These are phyloP conservation scores for Sitophilus oryzae DNA, from an alignment of 1,140 invertebrate species.

Conservation along the genomic window DNA sequence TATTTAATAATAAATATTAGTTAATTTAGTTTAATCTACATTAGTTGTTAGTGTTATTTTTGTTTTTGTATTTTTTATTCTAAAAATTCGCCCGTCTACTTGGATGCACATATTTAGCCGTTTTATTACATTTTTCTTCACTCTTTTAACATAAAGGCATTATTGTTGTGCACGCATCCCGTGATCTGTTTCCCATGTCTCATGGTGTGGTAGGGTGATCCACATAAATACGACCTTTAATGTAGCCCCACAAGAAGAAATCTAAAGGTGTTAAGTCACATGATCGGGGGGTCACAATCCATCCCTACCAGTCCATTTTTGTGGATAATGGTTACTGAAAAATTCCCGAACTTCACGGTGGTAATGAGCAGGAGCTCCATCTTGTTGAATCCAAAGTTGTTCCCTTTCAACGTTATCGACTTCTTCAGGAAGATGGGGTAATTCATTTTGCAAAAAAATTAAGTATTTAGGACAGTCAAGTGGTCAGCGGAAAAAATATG, in stretches of 20 bases:
- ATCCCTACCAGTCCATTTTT: conserved; percentile 2
- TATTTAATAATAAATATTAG: too few relatives aligned
- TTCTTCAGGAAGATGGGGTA: conserved; percentile 38
- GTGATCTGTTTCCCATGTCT: background rate
- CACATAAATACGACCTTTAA: background rate
- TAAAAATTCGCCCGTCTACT: conserved; percentile 6
- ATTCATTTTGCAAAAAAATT: conserved; percentile 34
- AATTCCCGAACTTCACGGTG: conserved; percentile 4
- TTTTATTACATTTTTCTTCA: background rate
- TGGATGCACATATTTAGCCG: conserved; percentile 8
- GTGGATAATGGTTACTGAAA: conserved; percentile 2
- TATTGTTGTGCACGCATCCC: too few relatives aligned
- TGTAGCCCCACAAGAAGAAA: background rate
- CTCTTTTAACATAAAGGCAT: background rate
- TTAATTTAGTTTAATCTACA: too few relatives aligned
- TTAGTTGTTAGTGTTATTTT: too few relatives aligned
- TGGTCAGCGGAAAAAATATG: conserved; percentile 30
- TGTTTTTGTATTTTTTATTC: conserved; percentile 8
- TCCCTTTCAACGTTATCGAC: conserved; percentile 25
- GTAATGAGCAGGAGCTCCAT: conserved; percentile 34
- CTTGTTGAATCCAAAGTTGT: conserved; percentile 33
- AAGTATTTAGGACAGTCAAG: conserved; percentile 31
- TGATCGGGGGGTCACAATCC: conserved; percentile 7
- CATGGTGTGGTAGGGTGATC: background rate
- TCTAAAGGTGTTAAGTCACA: conserved; percentile 5